Percentiles rank a stretch among this genome's conserved stretches.
phyloP scores from a whole-genome alignment of 2,888 invertebrate species.

The Chouioia cunea region DNA sequence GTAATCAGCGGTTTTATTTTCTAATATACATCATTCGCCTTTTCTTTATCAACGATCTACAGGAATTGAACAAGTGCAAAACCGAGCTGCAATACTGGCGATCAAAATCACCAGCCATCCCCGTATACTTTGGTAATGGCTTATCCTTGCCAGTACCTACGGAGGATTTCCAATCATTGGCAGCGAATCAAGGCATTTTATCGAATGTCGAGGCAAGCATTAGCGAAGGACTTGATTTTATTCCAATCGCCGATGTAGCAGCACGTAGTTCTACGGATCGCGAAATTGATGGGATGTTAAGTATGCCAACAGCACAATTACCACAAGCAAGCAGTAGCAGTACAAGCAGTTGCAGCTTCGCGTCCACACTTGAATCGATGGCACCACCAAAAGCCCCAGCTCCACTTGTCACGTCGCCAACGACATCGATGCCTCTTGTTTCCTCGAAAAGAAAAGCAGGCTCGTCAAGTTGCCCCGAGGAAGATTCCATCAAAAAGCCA shows the following conservation, averaged over 20 bases:
- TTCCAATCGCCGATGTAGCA: slow-evolving; percentile 66
- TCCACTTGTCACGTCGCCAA: slow-evolving; percentile 47
- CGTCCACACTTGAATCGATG: slow-evolving; percentile 56
- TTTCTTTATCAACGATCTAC: too few relatives aligned
- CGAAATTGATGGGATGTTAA: slow-evolving; percentile 31
- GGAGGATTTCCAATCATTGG: slow-evolving; percentile 74
- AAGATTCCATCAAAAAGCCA: slow-evolving; percentile 50
- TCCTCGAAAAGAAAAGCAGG: slow-evolving; percentile 63
- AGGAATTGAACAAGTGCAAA: slow-evolving; percentile 93
- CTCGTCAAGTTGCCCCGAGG: slow-evolving; percentile 44
- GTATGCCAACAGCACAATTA: not conserved
- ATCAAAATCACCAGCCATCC: slow-evolving; percentile 85
- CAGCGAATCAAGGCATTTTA: slow-evolving; percentile 73
- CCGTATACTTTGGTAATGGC: slow-evolving; percentile 83
- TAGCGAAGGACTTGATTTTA: slow-evolving; percentile 65
- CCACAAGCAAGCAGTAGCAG: slow-evolving; percentile 28
- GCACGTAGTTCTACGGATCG: slow-evolving; percentile 61
- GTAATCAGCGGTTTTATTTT: too few relatives aligned
- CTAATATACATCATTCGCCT: too few relatives aligned
- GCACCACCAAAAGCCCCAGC: slow-evolving; percentile 63
- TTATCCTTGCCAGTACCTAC: slow-evolving; percentile 72
- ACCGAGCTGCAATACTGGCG: slow-evolving; percentile 93
- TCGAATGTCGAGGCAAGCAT: slow-evolving; percentile 69
- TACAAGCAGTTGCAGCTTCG: slow-evolving; percentile 12
- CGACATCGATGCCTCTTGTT: slow-evolving; percentile 44